phyloP scores from a whole-genome alignment of 2,113 vertebrate species.

The Passer domesticus region DNA sequence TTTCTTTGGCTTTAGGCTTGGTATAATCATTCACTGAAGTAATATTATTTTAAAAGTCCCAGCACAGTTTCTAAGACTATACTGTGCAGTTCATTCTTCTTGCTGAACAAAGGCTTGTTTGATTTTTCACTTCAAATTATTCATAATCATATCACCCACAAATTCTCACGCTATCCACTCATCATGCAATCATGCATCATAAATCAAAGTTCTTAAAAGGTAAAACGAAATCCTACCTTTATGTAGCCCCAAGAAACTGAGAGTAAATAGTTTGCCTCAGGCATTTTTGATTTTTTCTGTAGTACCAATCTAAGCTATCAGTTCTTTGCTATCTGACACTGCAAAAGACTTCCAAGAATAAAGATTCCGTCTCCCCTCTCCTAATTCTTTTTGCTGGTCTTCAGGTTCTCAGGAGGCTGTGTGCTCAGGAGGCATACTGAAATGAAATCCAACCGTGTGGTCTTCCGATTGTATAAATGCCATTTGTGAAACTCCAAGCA shows the following conservation, averaged over 20 bases:
- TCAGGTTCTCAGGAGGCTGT: conserved; percentile 63
- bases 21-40: neutral
- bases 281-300: conserved; percentile 81
- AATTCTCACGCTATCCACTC: neutral
- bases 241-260: conserved; percentile 99
- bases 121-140: neutral
- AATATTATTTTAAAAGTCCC: neutral
- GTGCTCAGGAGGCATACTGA: conserved; percentile 55
- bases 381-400: conserved; percentile 43
- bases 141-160: neutral
- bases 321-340: conserved; percentile 50
- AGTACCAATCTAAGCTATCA: conserved; percentile 29
- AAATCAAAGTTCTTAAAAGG: conserved; percentile 38
- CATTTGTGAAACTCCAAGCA: conserved; percentile 75
- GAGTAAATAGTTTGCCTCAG: conserved; percentile 94
- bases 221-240: conserved; percentile 87
- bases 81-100: neutral
- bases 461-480: conserved; percentile 68
- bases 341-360: conserved; percentile 25
- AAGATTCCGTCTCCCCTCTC: neutral
- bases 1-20: neutral
- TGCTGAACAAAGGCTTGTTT: neutral
- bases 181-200: conserved; percentile 31
- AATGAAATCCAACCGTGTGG: conserved; percentile 59
- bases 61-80: neutral